Percentiles rank a stretch among this genome's conserved stretches.
phyloP scores from a whole-genome alignment of 1,140 invertebrate species.

The Dinoponera quadriceps region DNA sequence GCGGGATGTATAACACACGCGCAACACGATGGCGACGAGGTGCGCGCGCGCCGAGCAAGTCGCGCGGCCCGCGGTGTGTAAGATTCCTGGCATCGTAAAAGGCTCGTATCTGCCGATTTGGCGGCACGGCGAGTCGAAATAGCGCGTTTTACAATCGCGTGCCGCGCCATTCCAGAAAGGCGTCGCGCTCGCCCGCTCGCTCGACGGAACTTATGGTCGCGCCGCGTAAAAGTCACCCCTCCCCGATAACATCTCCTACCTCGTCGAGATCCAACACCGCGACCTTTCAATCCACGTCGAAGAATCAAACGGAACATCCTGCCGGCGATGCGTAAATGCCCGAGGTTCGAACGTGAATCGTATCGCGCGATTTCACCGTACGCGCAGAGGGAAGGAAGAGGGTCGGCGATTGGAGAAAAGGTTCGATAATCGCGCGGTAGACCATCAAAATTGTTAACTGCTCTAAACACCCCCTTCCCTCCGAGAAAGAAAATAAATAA shows the following conservation, averaged over 20 bases:
- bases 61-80: conserved; percentile 1
- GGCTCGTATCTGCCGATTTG: conserved; percentile 69
- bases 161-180: conserved; percentile 36
- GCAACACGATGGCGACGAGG: conserved; percentile 16
- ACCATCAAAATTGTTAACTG: background rate
- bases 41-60: conserved; percentile 38
- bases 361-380: conserved; percentile 3
- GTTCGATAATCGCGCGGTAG: background rate
- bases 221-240: conserved; percentile 31
- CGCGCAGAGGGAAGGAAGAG: background rate
- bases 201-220: conserved; percentile 17
- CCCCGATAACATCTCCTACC: background rate
- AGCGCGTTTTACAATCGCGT: conserved; percentile 67
- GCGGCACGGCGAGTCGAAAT: conserved; percentile 43
- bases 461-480: background rate
- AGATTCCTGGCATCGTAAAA: conserved; percentile 70
- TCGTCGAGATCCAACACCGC: conserved; percentile 3
- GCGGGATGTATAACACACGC: background rate
- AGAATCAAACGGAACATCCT: conserved; percentile 24
- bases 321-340: background rate
- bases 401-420: background rate
- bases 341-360: background rate
- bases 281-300: conserved; percentile 36
- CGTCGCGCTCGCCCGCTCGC: background rate
- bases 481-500: background rate